Percentiles rank a stretch among this genome's conserved stretches.
Evolutionary conservation across 2,797 vertebrate species (phyloP).

Genomic region (Peromyscus melanophrys): DNA sequence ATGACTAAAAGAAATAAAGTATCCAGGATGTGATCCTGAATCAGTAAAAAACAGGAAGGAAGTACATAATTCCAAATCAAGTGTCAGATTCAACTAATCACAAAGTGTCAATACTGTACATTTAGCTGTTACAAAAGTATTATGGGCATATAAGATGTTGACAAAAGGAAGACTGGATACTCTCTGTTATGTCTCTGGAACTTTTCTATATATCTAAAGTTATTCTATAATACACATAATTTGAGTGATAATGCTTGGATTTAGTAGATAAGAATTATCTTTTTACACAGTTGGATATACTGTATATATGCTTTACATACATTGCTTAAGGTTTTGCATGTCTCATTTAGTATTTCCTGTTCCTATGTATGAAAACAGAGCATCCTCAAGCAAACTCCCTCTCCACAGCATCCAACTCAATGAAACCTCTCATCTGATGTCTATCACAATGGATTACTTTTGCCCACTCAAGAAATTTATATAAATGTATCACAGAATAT

Average conservation of each 20-base stretch:
- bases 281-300: neutral
- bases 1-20: neutral
- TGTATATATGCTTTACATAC: neutral
- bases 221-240: conserved; percentile 4
- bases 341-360: neutral
- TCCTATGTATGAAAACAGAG: neutral
- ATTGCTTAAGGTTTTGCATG: neutral
- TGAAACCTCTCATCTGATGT: neutral
- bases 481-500: neutral
- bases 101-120: neutral
- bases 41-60: neutral
- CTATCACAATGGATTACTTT: neutral
- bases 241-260: conserved; percentile 8
- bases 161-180: neutral
- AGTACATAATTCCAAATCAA: conserved; percentile 9
- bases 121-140: neutral
- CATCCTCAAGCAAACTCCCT: neutral
- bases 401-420: neutral
- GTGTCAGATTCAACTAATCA: neutral
- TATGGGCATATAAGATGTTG: neutral
- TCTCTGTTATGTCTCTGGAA: neutral
- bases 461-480: neutral
- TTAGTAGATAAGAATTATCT: neutral
- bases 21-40: neutral
- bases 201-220: neutral